Conservation (phyloP, 2,797 vertebrate species). For the Onychomys arenicola region DNA sequence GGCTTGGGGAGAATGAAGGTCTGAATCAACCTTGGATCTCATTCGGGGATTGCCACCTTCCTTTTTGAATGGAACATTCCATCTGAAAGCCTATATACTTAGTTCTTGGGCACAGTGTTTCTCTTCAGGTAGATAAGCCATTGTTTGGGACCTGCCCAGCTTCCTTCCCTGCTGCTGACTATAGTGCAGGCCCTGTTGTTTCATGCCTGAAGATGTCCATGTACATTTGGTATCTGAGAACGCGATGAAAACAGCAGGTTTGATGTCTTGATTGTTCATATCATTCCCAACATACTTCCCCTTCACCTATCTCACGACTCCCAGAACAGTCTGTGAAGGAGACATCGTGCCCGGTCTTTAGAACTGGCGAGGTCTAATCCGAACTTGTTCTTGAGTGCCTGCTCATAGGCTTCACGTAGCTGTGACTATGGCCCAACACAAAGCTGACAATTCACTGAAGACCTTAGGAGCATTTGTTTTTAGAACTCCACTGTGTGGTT, state of each 20-base stretch:
- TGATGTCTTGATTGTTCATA: neutral
- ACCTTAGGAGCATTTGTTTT: neutral
- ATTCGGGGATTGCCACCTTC: neutral
- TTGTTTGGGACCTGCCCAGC: neutral
- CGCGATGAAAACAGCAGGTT: neutral
- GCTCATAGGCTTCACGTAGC: accelerated
- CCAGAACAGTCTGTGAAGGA: neutral
- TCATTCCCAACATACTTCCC: neutral
- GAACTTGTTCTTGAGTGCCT: neutral
- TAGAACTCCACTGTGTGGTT: neutral
- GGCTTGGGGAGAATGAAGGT: neutral
- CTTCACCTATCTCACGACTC: neutral
- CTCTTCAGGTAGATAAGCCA: neutral
- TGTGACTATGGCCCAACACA: neutral
- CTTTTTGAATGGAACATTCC: conserved; percentile 37
- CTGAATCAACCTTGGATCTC: conserved; percentile 9
- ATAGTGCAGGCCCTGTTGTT: neutral
- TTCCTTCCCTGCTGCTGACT: conserved; percentile 17
- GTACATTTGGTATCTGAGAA: conserved; percentile 47
- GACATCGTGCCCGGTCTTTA: neutral
- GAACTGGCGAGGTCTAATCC: neutral
- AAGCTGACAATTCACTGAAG: neutral
- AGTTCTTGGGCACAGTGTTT: neutral
- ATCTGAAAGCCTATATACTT: neutral
- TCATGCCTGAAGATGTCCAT: conserved; percentile 1